Evolutionary conservation across 2,797 vertebrate species (phyloP).

Genomic region (Danio jaintianensis): DNA sequence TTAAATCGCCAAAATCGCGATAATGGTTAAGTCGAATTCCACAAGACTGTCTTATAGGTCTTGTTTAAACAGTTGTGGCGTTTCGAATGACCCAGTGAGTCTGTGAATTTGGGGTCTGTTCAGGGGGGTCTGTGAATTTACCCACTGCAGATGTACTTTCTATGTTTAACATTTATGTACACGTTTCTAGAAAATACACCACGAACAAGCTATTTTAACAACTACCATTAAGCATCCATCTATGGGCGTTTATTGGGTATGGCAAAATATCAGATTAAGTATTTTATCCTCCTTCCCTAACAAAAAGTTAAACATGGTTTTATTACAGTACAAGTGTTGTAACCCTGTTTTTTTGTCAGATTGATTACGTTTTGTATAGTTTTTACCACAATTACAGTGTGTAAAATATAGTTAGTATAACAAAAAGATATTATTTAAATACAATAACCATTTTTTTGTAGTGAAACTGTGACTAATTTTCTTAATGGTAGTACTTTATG

Average conservation of each 20-base stretch:
- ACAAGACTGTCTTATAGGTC: neutral
- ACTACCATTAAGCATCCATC: neutral
- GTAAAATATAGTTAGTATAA: too few relatives aligned
- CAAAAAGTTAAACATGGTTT: too few relatives aligned
- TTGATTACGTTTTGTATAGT: too few relatives aligned
- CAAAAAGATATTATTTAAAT: too few relatives aligned
- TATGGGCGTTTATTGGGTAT: neutral
- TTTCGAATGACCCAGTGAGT: conserved; percentile 11
- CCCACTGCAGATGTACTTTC: conserved; percentile 33
- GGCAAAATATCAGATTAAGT: neutral
- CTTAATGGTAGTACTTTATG: too few relatives aligned
- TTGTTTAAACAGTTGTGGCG: conserved; percentile 28
- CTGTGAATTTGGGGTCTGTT: too few relatives aligned
- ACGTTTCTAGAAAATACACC: conserved; percentile 1
- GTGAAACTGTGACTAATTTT: too few relatives aligned
- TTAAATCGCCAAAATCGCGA: neutral
- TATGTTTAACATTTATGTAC: conserved; percentile 11
- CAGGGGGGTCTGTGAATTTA: conserved; percentile 4
- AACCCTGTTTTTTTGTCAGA: too few relatives aligned
- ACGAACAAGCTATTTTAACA: conserved; percentile 32
- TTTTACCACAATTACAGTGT: too few relatives aligned
- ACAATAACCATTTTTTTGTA: too few relatives aligned
- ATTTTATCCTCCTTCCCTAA: too few relatives aligned
- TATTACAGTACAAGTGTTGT: too few relatives aligned
- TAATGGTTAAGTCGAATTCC: conserved; percentile 29